Base-by-base conservation (phyloP, 2,888 invertebrate genomes). In the Tyria jacobaeae region DNA sequence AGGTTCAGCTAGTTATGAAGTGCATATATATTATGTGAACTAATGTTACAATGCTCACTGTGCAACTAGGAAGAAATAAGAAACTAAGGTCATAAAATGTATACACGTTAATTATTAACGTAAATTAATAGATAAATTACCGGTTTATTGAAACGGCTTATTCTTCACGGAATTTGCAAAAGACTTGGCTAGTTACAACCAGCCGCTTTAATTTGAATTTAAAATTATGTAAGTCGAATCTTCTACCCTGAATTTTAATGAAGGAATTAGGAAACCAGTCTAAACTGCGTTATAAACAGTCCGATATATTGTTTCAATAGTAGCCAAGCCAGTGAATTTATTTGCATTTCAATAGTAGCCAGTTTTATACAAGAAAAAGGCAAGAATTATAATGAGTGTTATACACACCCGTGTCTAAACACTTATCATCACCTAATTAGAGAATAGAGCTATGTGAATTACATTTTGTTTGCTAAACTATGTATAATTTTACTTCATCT, bases 211-310 rank as follows among this genome's bases (percentile, higher is more conserved):
- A 41, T 56, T 56, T 57, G 52, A 56, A 47, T 62, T 50, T 51
- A 24, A 63, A 63, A 54, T 50, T 54, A 49, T 27, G n/a, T 34
- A 41, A 60, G 34, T 60, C 56, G 52, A 39, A 44, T 37, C 50
- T 55, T 21, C 60, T 56, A 60, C 49, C 58, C 39, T 60, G 65
- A 54, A 58, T 47, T 58, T 49, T 44, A 58, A 63, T 64, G 60
- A 51, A 61, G 37, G 56, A 51, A 61, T 21, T 34, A 52, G 35
- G 44, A 44, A 54, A 31, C 54, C 44, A 17, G 41, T 21, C 54
- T 24, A 41, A 44, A 58, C 51, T 57, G 37, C 27, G 49, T 49
- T 49, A 57, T 17, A 57, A 57, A 57, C 39, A 31, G 50, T 49
- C 50, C 27, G 48, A 50, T 50, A 21, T 57, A 21, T 51, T 41